These are phyloP conservation scores for Manduca sexta DNA, from an alignment of 1,140 invertebrate species.

Conservation along the genomic window DNA sequence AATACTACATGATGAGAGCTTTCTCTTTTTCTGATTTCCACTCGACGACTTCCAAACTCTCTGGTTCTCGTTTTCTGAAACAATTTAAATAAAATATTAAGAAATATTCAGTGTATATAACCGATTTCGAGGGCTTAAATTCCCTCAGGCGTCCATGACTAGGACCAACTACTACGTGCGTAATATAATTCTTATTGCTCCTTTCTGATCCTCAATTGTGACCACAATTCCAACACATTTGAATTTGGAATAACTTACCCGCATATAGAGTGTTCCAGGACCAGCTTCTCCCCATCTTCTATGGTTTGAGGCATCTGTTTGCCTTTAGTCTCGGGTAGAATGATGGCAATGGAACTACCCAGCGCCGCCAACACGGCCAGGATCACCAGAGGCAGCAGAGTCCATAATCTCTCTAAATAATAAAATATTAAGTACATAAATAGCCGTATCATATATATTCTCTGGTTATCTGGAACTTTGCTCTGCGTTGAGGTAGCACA, in stretches of 20 bases:
- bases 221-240: too few species aligned
- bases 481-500: too few species aligned
- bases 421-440: too few species aligned
- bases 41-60: slow-evolving; percentile 16
- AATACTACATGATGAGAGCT: slow-evolving; percentile 33
- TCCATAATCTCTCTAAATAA: slow-evolving; percentile 32
- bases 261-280: slow-evolving; percentile 42
- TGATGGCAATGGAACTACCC: slow-evolving; percentile 78
- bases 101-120: too few species aligned
- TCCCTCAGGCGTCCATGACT: too few species aligned
- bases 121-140: too few species aligned
- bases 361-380: slow-evolving; percentile 80
- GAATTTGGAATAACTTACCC: slow-evolving; percentile 28
- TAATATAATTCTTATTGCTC: too few species aligned
- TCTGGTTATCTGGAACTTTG: too few species aligned
- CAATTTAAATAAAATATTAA: not conserved
- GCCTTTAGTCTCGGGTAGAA: slow-evolving; percentile 85
- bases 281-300: slow-evolving; percentile 76
- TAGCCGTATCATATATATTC: too few species aligned
- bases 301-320: slow-evolving; percentile 84
- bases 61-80: slow-evolving; percentile 33
- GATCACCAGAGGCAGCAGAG: slow-evolving; percentile 80
- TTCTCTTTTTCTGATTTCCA: slow-evolving; percentile 33
- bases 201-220: too few species aligned
- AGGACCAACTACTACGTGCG: too few species aligned